Percentiles rank a stretch among this genome's conserved stretches.
Evolutionary conservation across 2,113 vertebrate species (phyloP).

Genomic region (Ophiodon elongatus): DNA sequence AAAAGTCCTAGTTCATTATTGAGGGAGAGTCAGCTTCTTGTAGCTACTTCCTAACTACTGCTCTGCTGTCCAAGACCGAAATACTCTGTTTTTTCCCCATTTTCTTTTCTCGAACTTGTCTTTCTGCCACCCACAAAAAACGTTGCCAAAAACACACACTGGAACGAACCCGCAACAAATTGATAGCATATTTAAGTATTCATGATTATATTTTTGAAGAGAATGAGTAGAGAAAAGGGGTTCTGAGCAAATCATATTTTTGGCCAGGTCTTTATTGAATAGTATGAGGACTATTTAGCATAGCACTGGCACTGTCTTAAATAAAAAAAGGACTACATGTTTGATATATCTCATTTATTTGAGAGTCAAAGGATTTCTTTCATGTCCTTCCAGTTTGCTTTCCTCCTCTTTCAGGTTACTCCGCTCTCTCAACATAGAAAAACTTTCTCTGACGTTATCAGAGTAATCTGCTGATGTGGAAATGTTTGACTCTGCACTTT

Average conservation of each 20-base stretch:
- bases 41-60: slow-evolving; percentile 71
- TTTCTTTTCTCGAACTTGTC: slow-evolving; percentile 43
- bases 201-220: slow-evolving; percentile 59
- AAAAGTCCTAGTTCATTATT: slow-evolving; percentile 66
- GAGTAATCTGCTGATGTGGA: slow-evolving; percentile 72
- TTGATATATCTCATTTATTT: slow-evolving; percentile 60
- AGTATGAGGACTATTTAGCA: slow-evolving; percentile 50
- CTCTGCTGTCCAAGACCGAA: slow-evolving; percentile 71
- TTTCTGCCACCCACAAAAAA: slow-evolving; percentile 62
- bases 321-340: slow-evolving; percentile 60
- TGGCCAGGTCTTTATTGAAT: slow-evolving; percentile 29
- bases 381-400: slow-evolving; percentile 62
- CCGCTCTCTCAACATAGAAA: slow-evolving; percentile 3
- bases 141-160: slow-evolving; percentile 63
- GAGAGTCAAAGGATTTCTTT: slow-evolving; percentile 62
- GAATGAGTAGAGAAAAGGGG: slow-evolving; percentile 37
- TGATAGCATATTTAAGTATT: slow-evolving; percentile 76
- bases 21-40: slow-evolving; percentile 65
- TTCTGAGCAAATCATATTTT: slow-evolving; percentile 58
- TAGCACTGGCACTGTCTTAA: slow-evolving; percentile 48
- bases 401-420: slow-evolving; percentile 42
- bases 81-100: slow-evolving; percentile 35
- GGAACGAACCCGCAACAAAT: slow-evolving; percentile 70
- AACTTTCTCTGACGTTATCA: slow-evolving; percentile 57
- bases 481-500: slow-evolving; percentile 71